Evolutionary conservation across 2,113 vertebrate genomes (phyloP).

Genomic region (Tetrao urogallus): DNA sequence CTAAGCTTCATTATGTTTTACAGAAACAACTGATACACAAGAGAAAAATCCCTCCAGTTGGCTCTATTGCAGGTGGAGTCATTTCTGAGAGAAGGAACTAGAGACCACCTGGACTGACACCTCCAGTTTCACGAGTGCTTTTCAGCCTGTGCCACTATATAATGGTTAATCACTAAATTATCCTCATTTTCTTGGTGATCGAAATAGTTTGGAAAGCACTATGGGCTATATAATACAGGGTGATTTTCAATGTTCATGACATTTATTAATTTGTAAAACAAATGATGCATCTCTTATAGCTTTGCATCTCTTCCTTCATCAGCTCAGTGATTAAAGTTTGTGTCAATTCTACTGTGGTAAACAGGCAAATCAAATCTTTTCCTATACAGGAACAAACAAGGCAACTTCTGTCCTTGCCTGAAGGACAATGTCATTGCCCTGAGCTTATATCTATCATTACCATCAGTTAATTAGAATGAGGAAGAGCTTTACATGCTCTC

Average conservation of each 20-base stretch:
- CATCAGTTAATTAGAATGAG: constrained; percentile 68
- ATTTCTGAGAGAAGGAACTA: not conserved
- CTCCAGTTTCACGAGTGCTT: not conserved
- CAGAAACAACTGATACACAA: not conserved
- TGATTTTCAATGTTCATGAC: constrained; percentile 53
- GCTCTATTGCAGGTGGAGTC: not conserved
- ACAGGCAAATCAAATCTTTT: constrained; percentile 64
- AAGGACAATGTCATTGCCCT: constrained; percentile 65
- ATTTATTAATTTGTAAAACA: constrained; percentile 67
- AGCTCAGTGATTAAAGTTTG: constrained; percentile 65
- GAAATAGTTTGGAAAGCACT: constrained; percentile 30
- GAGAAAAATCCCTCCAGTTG: not conserved
- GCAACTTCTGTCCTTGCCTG: constrained; percentile 74
- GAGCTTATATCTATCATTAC: constrained; percentile 69
- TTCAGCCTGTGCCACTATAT: not conserved
- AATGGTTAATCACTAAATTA: not conserved
- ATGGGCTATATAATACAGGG: not conserved
- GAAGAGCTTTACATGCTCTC: constrained; percentile 45
- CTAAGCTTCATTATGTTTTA: not conserved
- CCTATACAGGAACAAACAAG: constrained; percentile 68
- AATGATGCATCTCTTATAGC: constrained; percentile 57
- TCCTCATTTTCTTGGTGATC: not conserved
- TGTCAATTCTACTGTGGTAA: constrained; percentile 55
- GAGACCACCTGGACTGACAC: not conserved
- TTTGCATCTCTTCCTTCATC: constrained; percentile 65